Evolutionary conservation across 2,888 invertebrate species (phyloP).

Genomic region (Linnaemya tessellans): DNA sequence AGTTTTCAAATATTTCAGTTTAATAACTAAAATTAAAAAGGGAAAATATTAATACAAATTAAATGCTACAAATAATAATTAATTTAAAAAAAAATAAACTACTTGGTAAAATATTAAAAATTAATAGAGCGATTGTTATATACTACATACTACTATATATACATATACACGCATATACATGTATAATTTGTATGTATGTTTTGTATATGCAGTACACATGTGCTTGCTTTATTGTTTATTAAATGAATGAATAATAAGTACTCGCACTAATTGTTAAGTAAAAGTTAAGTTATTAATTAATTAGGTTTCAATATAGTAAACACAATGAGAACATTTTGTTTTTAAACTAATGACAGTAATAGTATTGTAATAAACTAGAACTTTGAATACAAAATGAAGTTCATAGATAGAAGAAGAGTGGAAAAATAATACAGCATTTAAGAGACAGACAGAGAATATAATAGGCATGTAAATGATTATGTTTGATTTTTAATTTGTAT

Average conservation of each 20-base stretch:
- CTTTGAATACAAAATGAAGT: background rate
- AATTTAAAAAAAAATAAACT: constrained; percentile 21
- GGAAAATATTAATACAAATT: constrained; percentile 38
- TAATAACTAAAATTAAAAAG: constrained; percentile 33
- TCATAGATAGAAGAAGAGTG: constrained; percentile 3
- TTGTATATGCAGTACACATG: constrained; percentile 25
- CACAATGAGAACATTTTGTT: constrained; percentile 42
- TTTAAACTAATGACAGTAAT: constrained; percentile 1
- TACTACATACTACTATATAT: constrained; percentile 35
- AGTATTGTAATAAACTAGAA: constrained; percentile 1
- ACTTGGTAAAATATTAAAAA: constrained; percentile 43
- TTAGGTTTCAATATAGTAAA: constrained; percentile 23
- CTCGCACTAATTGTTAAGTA: constrained; percentile 51
- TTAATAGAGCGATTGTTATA: constrained; percentile 46
- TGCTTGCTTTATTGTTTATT: constrained; percentile 9
- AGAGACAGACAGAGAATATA: constrained; percentile 51
- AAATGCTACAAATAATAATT: constrained; percentile 25
- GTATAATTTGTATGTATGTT: constrained; percentile 13
- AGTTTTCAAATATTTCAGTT: constrained; percentile 11
- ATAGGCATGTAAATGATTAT: background rate
- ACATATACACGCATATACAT: background rate
- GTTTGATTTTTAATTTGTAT: constrained; percentile 1
- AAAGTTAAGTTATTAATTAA: constrained; percentile 41
- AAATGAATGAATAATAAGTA: constrained; percentile 60
- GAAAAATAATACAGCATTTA: constrained; percentile 48